Evolutionary conservation across 2,888 invertebrate genomes (phyloP), one percentile per base, ranked within the genome.

Genomic region (Rhingia campestris): DNA sequence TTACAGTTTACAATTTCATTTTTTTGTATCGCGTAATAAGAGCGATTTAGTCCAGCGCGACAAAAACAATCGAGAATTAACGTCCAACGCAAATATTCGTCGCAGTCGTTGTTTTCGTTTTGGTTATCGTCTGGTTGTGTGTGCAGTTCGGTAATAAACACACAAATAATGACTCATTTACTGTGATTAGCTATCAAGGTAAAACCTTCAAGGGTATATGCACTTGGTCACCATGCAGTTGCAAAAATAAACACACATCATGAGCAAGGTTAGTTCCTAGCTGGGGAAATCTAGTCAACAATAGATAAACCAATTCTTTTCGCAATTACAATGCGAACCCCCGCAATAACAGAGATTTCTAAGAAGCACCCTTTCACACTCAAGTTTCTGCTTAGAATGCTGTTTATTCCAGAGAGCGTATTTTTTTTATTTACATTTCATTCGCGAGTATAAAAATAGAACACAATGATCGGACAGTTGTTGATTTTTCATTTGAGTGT

Each of bases 161-260:
- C 59, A 82, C 51, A 73, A 22, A 58, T 43, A 74, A 74, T 84
- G 84, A 84, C 54, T 80, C 63, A 84, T 49, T 75, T 56, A 43
- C 43, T 63, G 49, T 77, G 77, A 81, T 76, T 81, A 63, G 74
- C 45, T 45, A 74, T 70, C 74, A 84, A 84, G 82, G 82, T 64
- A 53, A 74, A 49, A 41, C 59, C 69, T 63, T 64, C 51, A 14
- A 53, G 56, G 12, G 14, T 39, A 37, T 69, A 12, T 76, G 54
- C 67, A 76, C 33, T 66, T 70, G 58, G 58, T 35, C 67, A 51
- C 47, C n/a, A 30, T 10, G 33, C 22, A 39, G 32, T 14, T 51
- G 56, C 59, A 35, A 5, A 22, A 45, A n/a, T 10, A n/a, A 47
- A 39, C 14, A 9, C 12, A 49, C 22, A 35, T 37, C 22, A 33